Evolutionary conservation across 2,113 vertebrate species (phyloP).

Genomic region (Lepus europaeus): DNA sequence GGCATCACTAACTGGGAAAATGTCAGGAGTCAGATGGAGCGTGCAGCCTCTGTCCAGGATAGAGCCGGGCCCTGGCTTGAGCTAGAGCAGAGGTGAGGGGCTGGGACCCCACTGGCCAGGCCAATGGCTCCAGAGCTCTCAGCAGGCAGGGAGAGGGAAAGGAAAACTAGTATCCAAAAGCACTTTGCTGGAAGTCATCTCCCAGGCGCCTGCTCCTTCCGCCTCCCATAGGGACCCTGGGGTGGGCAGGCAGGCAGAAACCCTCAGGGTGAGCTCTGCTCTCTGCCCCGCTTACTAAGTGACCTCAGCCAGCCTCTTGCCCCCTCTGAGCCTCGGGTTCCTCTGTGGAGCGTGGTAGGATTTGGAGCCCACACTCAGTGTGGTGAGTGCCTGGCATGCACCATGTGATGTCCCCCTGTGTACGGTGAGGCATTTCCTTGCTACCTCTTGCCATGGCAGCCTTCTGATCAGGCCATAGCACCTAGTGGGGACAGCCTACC

Average conservation of each 20-base stretch:
- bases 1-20: constrained; percentile 4
- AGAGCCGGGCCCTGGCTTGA: not conserved
- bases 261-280: not conserved
- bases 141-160: not conserved
- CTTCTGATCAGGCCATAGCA: not conserved
- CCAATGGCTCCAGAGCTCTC: not conserved
- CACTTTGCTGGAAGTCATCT: not conserved
- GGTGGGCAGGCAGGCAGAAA: too few species aligned
- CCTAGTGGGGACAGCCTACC: not conserved
- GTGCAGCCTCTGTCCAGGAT: not conserved
- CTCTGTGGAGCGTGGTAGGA: not conserved
- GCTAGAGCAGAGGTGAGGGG: not conserved
- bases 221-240: not conserved
- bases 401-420: not conserved
- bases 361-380: not conserved
- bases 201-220: not conserved
- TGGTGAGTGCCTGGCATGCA: not conserved
- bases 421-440: not conserved
- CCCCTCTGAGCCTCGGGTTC: not conserved
- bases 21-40: not conserved
- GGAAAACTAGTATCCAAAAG: not conserved
- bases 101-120: not conserved
- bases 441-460: not conserved
- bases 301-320: not conserved
- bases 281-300: not conserved